Conservation (phyloP, 2,113 vertebrate species). For the Perccottus glenii region DNA sequence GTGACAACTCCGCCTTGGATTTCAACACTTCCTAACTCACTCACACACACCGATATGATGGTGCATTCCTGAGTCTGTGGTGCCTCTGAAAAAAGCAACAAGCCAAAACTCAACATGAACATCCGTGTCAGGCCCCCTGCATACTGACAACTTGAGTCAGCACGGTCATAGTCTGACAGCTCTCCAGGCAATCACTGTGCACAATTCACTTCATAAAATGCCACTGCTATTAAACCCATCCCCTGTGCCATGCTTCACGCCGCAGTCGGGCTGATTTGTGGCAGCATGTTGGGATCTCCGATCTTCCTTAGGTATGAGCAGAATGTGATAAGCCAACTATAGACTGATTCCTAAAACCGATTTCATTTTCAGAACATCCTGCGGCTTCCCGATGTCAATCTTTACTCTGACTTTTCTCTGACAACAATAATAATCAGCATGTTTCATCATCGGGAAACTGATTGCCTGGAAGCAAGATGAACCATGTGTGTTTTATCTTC, state of each 20-base stretch:
- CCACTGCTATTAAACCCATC: neutral
- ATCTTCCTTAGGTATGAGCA: constrained; percentile 27
- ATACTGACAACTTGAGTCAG: constrained; percentile 32
- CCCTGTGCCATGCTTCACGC: neutral
- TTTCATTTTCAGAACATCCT: constrained; percentile 39
- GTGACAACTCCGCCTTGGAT: constrained; percentile 6
- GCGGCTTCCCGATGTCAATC: constrained; percentile 33
- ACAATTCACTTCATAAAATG: constrained; percentile 31
- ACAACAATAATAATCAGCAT: constrained; percentile 53
- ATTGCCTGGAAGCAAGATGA: constrained; percentile 23
- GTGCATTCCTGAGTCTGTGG: constrained; percentile 36
- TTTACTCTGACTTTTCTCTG: neutral
- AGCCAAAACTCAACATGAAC: constrained; percentile 20
- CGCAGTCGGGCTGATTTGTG: constrained; percentile 3
- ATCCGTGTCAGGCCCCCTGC: constrained; percentile 15
- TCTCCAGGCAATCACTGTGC: constrained; percentile 16
- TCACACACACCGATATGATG: constrained; percentile 1
- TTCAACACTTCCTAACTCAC: constrained; percentile 20
- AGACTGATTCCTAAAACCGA: constrained; percentile 51
- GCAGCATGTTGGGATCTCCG: constrained; percentile 13
- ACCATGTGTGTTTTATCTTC: constrained; percentile 22
- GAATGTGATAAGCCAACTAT: constrained; percentile 36
- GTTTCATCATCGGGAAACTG: constrained; percentile 37
- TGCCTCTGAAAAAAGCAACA: constrained; percentile 27
- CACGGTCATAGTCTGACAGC: constrained; percentile 18